Percentiles rank a stretch among this genome's conserved stretches.
phyloP scores from a whole-genome alignment of 2,888 invertebrate genomes.

The Metopia argyrocephala region DNA sequence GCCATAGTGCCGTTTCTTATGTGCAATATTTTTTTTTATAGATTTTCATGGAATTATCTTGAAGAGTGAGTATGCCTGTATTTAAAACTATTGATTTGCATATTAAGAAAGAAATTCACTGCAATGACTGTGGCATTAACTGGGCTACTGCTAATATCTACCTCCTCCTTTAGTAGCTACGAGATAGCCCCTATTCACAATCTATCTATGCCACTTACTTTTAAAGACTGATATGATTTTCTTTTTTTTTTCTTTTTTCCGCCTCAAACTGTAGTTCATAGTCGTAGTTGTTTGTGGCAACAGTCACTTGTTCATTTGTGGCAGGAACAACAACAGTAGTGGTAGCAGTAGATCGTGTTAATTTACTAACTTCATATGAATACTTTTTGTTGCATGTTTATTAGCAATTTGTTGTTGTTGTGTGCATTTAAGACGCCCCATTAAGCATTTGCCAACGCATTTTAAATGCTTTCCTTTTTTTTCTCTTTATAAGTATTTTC shows the following conservation, averaged over 20 bases:
- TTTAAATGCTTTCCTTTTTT: conserved; percentile 5
- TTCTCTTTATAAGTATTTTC: conserved; percentile 7
- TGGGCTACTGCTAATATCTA: neutral
- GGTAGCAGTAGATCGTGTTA: conserved; percentile 43
- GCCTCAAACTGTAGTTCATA: conserved; percentile 14
- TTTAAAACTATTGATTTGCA: conserved; percentile 37
- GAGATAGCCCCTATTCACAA: conserved; percentile 14
- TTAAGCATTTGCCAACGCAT: conserved; percentile 47
- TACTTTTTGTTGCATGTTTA: conserved; percentile 59
- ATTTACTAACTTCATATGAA: conserved; percentile 20
- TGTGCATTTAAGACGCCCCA: conserved; percentile 49
- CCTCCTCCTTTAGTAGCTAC: neutral
- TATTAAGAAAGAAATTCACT: conserved; percentile 26
- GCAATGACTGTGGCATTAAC: neutral
- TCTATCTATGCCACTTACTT: conserved; percentile 17
- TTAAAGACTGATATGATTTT: conserved; percentile 1
- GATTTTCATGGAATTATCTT: neutral
- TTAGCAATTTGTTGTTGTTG: conserved; percentile 52
- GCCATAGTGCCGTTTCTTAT: no score
- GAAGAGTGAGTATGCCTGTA: conserved; percentile 6
- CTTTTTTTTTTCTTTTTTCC: neutral
- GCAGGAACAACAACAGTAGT: neutral
- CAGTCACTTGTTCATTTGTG: no score
- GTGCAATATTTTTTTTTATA: no score
- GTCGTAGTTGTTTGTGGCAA: no score